phyloP scores from a whole-genome alignment of 2,113 vertebrate species.

The Galemys pyrenaicus region DNA sequence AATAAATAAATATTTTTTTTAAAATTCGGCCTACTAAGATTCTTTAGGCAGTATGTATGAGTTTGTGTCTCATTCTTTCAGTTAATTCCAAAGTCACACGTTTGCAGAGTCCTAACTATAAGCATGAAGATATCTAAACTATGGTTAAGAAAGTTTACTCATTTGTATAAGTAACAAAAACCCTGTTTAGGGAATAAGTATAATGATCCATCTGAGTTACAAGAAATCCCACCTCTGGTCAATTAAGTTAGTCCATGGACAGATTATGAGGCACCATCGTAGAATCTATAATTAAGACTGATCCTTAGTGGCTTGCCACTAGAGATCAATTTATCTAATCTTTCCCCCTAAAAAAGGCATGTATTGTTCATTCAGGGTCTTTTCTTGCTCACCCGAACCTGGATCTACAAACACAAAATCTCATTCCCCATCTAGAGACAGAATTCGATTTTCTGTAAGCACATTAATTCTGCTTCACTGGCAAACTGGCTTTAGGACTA shows the following conservation, averaged over 20 bases:
- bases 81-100: background rate
- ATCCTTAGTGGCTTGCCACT: background rate
- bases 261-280: background rate
- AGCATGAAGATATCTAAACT: background rate
- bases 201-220: background rate
- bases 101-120: background rate
- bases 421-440: background rate
- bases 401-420: background rate
- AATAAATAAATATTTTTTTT: too few relatives aligned
- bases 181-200: background rate
- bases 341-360: background rate
- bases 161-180: background rate
- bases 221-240: background rate
- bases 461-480: background rate
- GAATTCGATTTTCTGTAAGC: background rate
- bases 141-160: background rate
- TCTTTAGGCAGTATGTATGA: background rate
- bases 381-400: background rate
- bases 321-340: slow-evolving; percentile 2
- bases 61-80: background rate
- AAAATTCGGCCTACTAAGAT: too few relatives aligned
- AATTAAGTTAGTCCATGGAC: background rate
- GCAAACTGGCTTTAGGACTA: slow-evolving; percentile 1
- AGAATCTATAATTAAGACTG: background rate
- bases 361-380: background rate